phyloP scores from a whole-genome alignment of 2,113 vertebrate genomes.

The Ictalurus punctatus region DNA sequence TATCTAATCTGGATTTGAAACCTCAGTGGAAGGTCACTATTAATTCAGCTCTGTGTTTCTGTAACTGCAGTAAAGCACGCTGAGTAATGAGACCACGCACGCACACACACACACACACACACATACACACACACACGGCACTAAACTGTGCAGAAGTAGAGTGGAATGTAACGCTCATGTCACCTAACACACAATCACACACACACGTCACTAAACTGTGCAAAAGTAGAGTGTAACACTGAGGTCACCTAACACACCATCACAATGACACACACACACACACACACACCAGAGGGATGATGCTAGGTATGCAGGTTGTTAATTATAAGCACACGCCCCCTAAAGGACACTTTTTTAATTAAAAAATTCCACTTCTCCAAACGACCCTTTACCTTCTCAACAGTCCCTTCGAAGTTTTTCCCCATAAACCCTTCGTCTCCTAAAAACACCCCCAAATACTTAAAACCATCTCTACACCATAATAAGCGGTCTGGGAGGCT shows the following conservation, averaged over 20 bases:
- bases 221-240: background rate
- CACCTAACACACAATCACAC: background rate
- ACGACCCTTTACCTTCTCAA: too few relatives aligned
- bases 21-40: background rate
- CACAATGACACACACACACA: background rate
- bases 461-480: too few relatives aligned
- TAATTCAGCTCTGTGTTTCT: background rate
- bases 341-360: too few relatives aligned
- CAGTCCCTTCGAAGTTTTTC: too few relatives aligned
- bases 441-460: too few relatives aligned
- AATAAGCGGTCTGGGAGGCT: too few relatives aligned
- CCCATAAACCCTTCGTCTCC: too few relatives aligned
- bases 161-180: background rate
- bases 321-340: too few relatives aligned
- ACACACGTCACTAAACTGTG: background rate
- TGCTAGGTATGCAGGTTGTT: too few relatives aligned
- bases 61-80: background rate
- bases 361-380: too few relatives aligned
- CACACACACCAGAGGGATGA: background rate
- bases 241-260: too few relatives aligned
- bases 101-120: constrained; percentile 8
- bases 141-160: background rate
- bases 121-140: background rate
- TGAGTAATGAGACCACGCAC: background rate
- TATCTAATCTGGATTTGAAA: constrained; percentile 18